These are phyloP conservation scores for Ptilonorhynchus violaceus DNA, from an alignment of 2,113 vertebrate genomes.

Conservation along the genomic window DNA sequence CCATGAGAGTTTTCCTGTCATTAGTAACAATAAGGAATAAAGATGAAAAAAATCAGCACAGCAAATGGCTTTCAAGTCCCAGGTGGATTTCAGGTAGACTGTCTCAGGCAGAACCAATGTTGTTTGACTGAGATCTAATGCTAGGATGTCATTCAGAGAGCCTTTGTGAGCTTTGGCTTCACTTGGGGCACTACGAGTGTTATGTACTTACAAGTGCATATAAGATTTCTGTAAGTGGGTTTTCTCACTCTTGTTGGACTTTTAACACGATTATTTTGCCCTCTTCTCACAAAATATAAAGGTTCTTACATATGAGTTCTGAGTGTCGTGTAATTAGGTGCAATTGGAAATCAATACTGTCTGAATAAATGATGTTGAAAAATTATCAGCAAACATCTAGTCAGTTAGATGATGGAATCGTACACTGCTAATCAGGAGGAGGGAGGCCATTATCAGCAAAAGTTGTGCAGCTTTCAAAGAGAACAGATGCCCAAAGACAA, in stretches of 20 bases:
- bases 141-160: not conserved
- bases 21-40: not conserved
- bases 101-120: not conserved
- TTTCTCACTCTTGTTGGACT: not conserved
- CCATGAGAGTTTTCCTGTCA: not conserved
- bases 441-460: not conserved
- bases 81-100: not conserved
- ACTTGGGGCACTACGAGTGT: not conserved
- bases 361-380: not conserved
- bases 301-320: not conserved
- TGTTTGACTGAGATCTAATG: not conserved
- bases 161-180: not conserved
- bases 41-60: not conserved
- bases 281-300: not conserved
- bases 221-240: not conserved
- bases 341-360: not conserved
- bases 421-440: not conserved
- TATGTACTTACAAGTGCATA: accelerated
- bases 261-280: not conserved
- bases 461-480: not conserved
- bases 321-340: not conserved
- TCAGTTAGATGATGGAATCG: not conserved
- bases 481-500: conserved; percentile 12
- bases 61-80: not conserved
- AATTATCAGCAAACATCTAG: not conserved